phyloP scores from a whole-genome alignment of 2,113 vertebrate genomes.

The Lates calcarifer region DNA sequence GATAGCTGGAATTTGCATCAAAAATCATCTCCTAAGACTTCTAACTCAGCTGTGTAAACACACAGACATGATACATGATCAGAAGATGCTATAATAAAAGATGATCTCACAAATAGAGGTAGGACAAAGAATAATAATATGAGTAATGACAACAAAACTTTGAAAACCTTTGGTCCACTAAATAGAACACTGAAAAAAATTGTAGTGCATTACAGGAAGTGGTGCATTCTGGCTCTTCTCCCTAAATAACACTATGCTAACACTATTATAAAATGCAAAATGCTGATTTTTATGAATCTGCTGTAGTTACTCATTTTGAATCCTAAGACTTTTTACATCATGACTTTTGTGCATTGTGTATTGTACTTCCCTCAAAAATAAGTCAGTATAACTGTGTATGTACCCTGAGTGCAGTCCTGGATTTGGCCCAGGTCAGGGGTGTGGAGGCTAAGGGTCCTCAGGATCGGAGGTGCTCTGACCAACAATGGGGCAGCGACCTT shows the following conservation, averaged over 20 bases:
- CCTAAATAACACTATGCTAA: too few species aligned
- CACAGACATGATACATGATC: too few species aligned
- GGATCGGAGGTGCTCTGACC: neutral
- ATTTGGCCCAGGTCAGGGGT: conserved; percentile 33
- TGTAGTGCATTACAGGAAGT: neutral
- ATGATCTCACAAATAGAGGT: too few species aligned
- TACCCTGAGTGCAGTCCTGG: conserved; percentile 40
- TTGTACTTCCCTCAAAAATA: neutral
- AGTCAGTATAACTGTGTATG: neutral
- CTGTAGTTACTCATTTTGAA: neutral
- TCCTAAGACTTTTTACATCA: neutral
- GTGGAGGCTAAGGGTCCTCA: conserved; percentile 39
- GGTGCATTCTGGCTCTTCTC: too few species aligned
- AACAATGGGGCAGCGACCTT: neutral
- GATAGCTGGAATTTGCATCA: too few species aligned
- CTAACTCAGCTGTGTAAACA: too few species aligned
- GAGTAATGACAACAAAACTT: too few species aligned
- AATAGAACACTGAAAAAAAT: neutral
- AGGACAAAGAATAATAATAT: too few species aligned
- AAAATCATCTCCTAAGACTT: neutral
- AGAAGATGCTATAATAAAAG: too few species aligned
- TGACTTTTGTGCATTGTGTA: neutral
- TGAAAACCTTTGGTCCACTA: neutral
- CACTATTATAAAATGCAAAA: too few species aligned
- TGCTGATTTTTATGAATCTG: neutral